Percentiles rank a stretch among this genome's conserved stretches.
Conservation (phyloP, 2,888 invertebrate species). For the Hermaeophaga mercurialis region DNA sequence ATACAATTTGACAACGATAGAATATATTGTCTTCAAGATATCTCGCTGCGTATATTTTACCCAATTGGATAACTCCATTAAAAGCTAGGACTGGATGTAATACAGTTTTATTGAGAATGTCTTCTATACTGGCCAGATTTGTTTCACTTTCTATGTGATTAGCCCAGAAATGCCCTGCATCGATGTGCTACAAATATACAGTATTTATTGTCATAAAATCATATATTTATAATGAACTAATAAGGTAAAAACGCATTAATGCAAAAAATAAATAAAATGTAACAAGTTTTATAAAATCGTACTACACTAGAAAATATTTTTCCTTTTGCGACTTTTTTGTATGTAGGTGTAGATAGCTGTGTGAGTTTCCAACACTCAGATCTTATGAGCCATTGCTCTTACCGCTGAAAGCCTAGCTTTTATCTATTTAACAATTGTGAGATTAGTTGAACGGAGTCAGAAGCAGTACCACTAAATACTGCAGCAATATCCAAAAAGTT, state of each 20-base stretch:
- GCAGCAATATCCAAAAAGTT: no score
- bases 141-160: conserved; percentile 58
- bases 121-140: conserved; percentile 50
- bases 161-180: conserved; percentile 73
- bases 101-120: conserved; percentile 53
- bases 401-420: neutral
- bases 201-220: no score
- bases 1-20: conserved; percentile 61
- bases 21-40: conserved; percentile 58
- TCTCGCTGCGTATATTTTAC: conserved; percentile 65
- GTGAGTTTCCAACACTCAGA: no score
- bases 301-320: no score
- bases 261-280: conserved; percentile 35
- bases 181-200: conserved; percentile 63
- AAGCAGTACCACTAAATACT: no score
- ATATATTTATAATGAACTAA: no score
- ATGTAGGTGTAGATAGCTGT: no score
- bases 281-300: no score
- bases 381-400: neutral
- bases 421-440: no score
- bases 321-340: no score
- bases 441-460: no score
- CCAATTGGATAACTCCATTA: conserved; percentile 50
- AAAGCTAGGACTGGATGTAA: conserved; percentile 46
- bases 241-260: no score